phyloP scores from a whole-genome alignment of 2,113 vertebrate genomes.

The Potamarius usumacintae region DNA sequence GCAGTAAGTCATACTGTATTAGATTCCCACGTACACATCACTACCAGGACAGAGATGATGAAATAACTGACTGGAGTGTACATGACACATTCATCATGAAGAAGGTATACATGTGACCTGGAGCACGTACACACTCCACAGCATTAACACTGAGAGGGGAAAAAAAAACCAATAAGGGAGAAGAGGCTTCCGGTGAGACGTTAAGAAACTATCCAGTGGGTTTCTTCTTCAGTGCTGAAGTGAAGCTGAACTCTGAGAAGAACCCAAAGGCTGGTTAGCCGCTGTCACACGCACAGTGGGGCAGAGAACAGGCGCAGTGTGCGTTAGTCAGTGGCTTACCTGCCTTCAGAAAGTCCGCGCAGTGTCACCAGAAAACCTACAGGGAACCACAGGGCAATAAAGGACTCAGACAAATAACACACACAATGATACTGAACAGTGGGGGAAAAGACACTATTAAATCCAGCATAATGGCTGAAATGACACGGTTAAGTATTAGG shows the following conservation, averaged over 20 bases:
- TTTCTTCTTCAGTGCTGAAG: constrained; percentile 9
- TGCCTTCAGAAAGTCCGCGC: constrained; percentile 72
- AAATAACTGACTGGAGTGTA: neutral
- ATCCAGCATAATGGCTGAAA: neutral
- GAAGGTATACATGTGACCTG: constrained; percentile 21
- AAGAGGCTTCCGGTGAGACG: constrained; percentile 7
- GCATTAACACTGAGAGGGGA: neutral
- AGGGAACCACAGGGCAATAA: neutral
- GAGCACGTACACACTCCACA: constrained; percentile 18
- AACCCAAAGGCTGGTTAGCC: constrained; percentile 97
- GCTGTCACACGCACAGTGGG: constrained; percentile 99
- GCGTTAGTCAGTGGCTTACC: constrained; percentile 99
- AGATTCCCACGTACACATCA: neutral
- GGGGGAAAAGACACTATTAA: neutral
- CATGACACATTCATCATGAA: neutral
- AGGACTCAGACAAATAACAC: neutral
- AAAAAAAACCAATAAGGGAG: neutral
- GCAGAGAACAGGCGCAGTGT: constrained; percentile 90
- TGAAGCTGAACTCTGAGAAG: constrained; percentile 51
- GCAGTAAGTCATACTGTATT: neutral
- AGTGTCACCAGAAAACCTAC: neutral
- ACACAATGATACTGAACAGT: neutral
- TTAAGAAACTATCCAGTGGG: constrained; percentile 40
- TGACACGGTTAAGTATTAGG: neutral
- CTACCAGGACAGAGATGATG: neutral